Percentiles rank a stretch among this genome's conserved stretches.
Evolutionary conservation across 1,140 invertebrate species (phyloP).

Genomic region (Solenopsis invicta): DNA sequence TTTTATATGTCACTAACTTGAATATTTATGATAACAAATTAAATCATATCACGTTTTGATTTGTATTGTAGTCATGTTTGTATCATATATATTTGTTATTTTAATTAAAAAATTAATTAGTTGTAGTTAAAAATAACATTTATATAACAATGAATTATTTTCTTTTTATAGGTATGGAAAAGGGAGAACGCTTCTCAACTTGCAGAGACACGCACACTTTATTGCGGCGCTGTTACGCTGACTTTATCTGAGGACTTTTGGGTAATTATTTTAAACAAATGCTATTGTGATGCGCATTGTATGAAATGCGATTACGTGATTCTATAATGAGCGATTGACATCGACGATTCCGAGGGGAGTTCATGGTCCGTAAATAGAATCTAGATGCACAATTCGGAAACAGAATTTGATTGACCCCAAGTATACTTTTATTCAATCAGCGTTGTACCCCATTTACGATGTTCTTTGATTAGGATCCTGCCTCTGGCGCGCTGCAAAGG

Average conservation of each 20-base stretch:
- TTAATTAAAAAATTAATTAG: conserved; percentile 1
- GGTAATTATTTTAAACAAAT: conserved; percentile 55
- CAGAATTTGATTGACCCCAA: conserved; percentile 41
- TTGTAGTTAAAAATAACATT: conserved; percentile 18
- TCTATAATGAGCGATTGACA: conserved; percentile 53
- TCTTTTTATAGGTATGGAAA: conserved; percentile 47
- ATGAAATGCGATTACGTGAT: conserved; percentile 32
- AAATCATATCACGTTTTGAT: no score
- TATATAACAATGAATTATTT: neutral
- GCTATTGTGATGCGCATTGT: conserved; percentile 31
- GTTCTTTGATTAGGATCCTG: conserved; percentile 50
- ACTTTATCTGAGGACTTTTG: conserved; percentile 43
- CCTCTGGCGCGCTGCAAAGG: conserved; percentile 44
- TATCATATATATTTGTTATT: neutral
- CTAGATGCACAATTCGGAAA: conserved; percentile 48
- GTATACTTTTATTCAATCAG: conserved; percentile 65
- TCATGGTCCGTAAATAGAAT: conserved; percentile 35
- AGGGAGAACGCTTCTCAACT: conserved; percentile 8
- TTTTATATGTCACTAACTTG: neutral
- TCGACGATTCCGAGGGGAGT: conserved; percentile 1
- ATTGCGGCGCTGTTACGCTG: conserved; percentile 17
- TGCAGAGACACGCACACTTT: conserved; percentile 33
- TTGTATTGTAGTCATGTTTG: neutral
- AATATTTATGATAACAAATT: neutral
- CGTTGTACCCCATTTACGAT: conserved; percentile 52